These are phyloP conservation scores for Dasypus novemcinctus DNA, from an alignment of 2,113 vertebrate species.

Conservation along the genomic window DNA sequence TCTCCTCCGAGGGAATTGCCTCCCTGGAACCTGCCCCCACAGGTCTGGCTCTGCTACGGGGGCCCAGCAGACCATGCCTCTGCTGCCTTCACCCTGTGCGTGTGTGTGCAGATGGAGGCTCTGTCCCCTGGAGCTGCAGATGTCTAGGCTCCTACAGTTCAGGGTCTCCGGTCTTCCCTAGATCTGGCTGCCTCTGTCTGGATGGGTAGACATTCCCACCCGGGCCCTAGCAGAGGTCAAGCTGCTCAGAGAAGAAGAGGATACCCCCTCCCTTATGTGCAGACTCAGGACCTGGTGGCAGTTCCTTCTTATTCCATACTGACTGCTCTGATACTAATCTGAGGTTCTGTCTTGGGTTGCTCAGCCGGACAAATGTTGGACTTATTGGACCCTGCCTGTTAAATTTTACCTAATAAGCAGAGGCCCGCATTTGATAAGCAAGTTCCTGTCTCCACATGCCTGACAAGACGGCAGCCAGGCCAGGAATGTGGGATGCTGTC, in stretches of 20 bases:
- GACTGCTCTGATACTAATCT: background rate
- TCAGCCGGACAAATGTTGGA: background rate
- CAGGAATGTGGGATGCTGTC: background rate
- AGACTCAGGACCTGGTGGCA: background rate
- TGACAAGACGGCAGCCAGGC: background rate
- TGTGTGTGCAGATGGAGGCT: background rate
- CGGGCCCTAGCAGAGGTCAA: background rate
- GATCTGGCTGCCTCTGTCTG: background rate
- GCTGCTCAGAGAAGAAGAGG: background rate
- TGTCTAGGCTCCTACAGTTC: background rate
- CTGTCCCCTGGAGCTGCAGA: background rate
- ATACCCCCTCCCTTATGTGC: background rate
- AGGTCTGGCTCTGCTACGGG: background rate
- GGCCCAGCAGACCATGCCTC: background rate
- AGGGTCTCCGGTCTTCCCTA: background rate
- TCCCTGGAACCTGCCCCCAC: accelerated
- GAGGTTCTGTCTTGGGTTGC: background rate
- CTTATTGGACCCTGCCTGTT: background rate
- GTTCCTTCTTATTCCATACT: background rate
- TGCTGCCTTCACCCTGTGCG: background rate
- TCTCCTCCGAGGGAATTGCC: background rate
- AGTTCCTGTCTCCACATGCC: background rate
- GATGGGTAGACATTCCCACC: background rate
- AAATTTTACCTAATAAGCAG: background rate
- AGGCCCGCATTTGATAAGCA: background rate